Conservation (phyloP, 2,888 invertebrate genomes). For the Meiosimyza platycephala region DNA sequence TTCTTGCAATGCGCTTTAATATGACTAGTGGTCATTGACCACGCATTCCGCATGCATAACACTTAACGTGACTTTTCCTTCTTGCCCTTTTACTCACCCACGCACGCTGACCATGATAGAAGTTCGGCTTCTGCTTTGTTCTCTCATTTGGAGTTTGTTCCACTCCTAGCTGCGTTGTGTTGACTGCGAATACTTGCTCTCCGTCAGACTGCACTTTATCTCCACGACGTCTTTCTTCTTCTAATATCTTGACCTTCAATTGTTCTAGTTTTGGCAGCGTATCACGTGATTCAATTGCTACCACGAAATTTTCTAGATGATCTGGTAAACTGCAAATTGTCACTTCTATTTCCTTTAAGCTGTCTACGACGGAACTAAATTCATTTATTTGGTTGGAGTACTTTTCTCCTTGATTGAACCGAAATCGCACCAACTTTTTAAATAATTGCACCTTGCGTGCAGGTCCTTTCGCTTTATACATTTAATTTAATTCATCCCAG, state of each 20-base stretch:
- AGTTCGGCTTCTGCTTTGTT: neutral
- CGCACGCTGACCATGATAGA: neutral
- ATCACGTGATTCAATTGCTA: constrained; percentile 22
- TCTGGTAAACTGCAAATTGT: constrained; percentile 19
- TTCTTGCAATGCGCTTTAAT: constrained; percentile 7
- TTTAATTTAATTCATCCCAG: no score
- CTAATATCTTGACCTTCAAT: constrained; percentile 16
- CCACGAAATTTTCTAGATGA: constrained; percentile 17
- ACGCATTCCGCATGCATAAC: constrained; percentile 11
- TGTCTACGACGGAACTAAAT: constrained; percentile 11
- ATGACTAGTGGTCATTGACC: no score
- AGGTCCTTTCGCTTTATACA: constrained; percentile 29
- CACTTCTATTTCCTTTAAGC: constrained; percentile 12
- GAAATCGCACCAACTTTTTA: constrained; percentile 32
- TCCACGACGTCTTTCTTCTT: constrained; percentile 19
- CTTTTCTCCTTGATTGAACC: constrained; percentile 28
- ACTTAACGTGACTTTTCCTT: neutral
- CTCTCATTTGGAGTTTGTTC: neutral
- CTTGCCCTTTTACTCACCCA: no score
- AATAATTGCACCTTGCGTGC: constrained; percentile 38
- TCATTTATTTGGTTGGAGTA: constrained; percentile 24
- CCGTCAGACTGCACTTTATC: neutral
- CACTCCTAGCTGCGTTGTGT: neutral
- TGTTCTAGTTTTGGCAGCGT: constrained; percentile 6
- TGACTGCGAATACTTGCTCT: constrained; percentile 5